phyloP scores from a whole-genome alignment of 1,140 invertebrate species.

The Ceratitis capitata region DNA sequence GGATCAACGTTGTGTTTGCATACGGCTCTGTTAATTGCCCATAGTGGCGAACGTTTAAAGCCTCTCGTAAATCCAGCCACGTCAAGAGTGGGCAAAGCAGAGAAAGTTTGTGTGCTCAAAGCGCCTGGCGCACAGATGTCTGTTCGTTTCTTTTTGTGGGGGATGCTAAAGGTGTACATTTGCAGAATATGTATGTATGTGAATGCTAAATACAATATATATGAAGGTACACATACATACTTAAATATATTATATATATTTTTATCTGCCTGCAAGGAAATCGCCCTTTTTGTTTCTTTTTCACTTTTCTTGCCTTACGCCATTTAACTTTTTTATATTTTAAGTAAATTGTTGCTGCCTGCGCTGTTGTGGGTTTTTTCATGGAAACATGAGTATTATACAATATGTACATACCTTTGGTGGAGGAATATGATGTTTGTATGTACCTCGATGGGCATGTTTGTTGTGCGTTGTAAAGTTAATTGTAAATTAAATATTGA shows the following conservation, averaged over 20 bases:
- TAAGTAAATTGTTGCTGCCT: constrained; percentile 4
- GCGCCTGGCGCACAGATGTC: constrained; percentile 15
- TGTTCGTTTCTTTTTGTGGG: background rate
- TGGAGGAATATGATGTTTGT: background rate
- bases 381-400: background rate
- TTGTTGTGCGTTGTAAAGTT: constrained; percentile 42
- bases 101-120: too few species aligned
- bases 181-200: background rate
- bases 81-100: constrained; percentile 31
- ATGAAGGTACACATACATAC: background rate
- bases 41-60: constrained; percentile 43
- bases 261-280: background rate
- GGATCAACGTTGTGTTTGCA: constrained; percentile 43
- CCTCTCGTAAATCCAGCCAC: constrained; percentile 42
- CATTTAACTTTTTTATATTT: constrained; percentile 42
- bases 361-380: background rate
- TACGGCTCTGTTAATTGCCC: constrained; percentile 44
- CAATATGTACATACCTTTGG: background rate
- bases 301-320: constrained; percentile 3
- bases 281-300: background rate
- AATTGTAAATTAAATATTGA: constrained; percentile 46
- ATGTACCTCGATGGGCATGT: background rate
- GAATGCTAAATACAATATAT: background rate
- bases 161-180: too few species aligned
- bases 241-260: too few species aligned